Evolutionary conservation across 2,797 vertebrate species (phyloP).

Genomic region (Anguilla megastoma): DNA sequence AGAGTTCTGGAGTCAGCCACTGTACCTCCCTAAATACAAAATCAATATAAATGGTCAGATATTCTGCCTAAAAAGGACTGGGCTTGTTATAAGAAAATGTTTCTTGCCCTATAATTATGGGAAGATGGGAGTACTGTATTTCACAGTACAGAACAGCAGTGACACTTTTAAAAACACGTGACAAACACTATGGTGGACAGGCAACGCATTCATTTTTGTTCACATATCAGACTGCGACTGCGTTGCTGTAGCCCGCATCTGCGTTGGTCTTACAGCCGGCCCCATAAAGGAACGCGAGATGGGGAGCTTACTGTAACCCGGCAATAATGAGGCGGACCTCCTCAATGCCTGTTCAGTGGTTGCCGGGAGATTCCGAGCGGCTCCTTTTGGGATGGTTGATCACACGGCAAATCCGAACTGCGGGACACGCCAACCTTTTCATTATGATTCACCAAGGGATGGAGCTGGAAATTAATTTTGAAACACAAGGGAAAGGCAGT

Average conservation of each 20-base stretch:
- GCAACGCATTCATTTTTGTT: neutral
- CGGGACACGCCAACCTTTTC: slow-evolving; percentile 49
- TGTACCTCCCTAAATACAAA: neutral
- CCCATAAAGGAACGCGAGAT: slow-evolving; percentile 47
- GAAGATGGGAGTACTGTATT: neutral
- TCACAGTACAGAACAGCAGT: neutral
- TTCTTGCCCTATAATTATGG: neutral
- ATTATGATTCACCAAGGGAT: slow-evolving; percentile 47
- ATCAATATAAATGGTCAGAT: slow-evolving; percentile 8
- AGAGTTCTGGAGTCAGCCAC: neutral
- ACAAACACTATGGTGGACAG: neutral
- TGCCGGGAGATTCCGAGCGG: slow-evolving; percentile 60
- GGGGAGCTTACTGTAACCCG: slow-evolving; percentile 44
- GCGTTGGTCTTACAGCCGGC: slow-evolving; percentile 31
- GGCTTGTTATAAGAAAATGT: neutral
- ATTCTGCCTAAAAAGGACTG: neutral
- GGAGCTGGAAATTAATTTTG: slow-evolving; percentile 56
- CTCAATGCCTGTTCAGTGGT: slow-evolving; percentile 53
- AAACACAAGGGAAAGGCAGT: slow-evolving; percentile 49
- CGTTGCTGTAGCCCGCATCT: neutral
- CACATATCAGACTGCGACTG: neutral
- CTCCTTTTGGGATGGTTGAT: slow-evolving; percentile 44
- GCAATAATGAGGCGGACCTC: slow-evolving; percentile 42
- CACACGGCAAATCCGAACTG: slow-evolving; percentile 44
- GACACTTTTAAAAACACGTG: neutral